Conservation (phyloP, 2,888 invertebrate genomes). For the Agriotes lineatus region DNA sequence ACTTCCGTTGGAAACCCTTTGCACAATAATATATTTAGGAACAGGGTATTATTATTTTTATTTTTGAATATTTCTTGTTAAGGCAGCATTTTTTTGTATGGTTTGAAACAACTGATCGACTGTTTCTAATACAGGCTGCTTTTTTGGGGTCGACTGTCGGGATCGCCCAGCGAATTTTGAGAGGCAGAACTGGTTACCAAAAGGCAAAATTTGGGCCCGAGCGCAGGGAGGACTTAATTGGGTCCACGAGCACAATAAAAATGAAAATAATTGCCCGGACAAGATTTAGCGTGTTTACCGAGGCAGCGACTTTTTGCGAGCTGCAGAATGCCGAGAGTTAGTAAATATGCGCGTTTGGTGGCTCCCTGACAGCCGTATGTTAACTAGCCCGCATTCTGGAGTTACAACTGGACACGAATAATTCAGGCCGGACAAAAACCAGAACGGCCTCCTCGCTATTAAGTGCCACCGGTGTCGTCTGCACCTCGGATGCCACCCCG, state of each 20-base stretch:
- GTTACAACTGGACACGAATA: slow-evolving; percentile 65
- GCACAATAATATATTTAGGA: no score
- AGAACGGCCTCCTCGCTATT: slow-evolving; percentile 61
- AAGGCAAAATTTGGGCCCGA: no score
- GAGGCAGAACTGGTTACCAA: no score
- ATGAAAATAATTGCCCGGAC: slow-evolving; percentile 35
- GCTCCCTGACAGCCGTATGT: slow-evolving; percentile 63
- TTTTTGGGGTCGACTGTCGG: no score
- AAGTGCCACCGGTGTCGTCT: slow-evolving; percentile 64
- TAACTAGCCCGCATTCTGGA: slow-evolving; percentile 62
- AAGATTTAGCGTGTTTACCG: slow-evolving; percentile 46
- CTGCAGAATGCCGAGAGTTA: slow-evolving; percentile 51
- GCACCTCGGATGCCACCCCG: slow-evolving; percentile 58
- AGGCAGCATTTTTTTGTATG: no score
- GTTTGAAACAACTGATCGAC: no score
- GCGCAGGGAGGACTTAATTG: slow-evolving; percentile 20
- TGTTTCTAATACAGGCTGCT: no score
- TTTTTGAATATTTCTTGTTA: no score
- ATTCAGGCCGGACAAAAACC: slow-evolving; percentile 64
- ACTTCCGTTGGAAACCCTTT: no score
- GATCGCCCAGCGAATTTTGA: no score
- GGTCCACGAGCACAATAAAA: slow-evolving; percentile 19
- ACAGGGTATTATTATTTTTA: no score
- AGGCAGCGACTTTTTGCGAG: slow-evolving; percentile 13
- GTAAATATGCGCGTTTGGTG: slow-evolving; percentile 63